Evolutionary conservation across 2,888 invertebrate species (phyloP), one percentile per base, ranked within the genome.

Genomic region (Acanthosepion pharaonis): DNA sequence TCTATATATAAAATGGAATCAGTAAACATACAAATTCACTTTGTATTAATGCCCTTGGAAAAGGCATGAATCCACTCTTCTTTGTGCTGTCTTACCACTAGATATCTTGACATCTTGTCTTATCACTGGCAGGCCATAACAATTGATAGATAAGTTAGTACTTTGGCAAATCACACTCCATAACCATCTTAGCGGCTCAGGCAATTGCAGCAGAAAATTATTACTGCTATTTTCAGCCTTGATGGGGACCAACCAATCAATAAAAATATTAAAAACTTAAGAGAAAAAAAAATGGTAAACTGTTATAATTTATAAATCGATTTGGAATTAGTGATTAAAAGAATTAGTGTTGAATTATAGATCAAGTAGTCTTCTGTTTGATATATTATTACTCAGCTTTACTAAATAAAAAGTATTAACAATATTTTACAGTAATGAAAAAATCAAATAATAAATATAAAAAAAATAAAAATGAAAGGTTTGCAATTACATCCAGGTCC

Each of bases 401-500:
- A 55, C 55, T 55, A 18, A 55, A 55, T 55, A 18, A 55, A 55
- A 55, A 55, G 55, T 55, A 55, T 18, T 18, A 55, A 20, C 3
- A 55, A 55, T 18, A 55, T 55, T 15, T 55, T 55, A 11, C 55
- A 55, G 55, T 55, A 55, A 55, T 55, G 20, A 55, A 5, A 55
- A 59, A 59, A 23, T 51, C 15, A 51, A 51, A 51, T 51, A 51
- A 51, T 59, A 59, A 23, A 59, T 59, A 3, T 23, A 4, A 59
- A 59, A 20, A 55, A 20, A 33, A 33, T 33, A 33, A n/a, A n/a
- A n/a, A 18, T 23, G 0, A 59, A 59, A 59, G 6, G 3, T 23
- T 20, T 23, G 23, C n/a, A n/a, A 9, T 78, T 96, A 98, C 98
- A 98, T 95, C 99, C 99, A 0, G 99, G 99, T 6, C 99, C 99